These are phyloP conservation scores for Glyphotaelius pellucidus DNA, from an alignment of 2,888 invertebrate species.

Conservation along the genomic window DNA sequence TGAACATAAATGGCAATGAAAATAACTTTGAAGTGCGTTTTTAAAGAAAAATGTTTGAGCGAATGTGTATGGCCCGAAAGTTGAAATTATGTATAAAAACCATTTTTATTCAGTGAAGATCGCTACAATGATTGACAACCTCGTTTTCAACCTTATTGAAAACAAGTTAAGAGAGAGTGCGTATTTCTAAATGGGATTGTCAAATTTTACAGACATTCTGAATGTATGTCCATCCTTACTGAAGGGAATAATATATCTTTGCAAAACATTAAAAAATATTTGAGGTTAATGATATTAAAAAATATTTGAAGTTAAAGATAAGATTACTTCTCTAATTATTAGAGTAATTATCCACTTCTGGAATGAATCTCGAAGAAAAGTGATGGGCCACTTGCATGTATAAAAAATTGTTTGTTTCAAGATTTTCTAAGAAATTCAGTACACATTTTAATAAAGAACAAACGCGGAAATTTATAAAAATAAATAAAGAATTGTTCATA, in stretches of 20 bases:
- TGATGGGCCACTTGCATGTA: neutral
- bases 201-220: neutral
- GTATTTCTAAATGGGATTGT: neutral
- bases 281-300: neutral
- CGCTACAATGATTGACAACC: neutral
- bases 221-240: neutral
- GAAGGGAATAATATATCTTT: neutral
- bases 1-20: neutral
- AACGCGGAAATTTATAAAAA: neutral
- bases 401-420: neutral
- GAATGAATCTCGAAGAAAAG: neutral
- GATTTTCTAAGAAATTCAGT: neutral
- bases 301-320: neutral
- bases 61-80: neutral
- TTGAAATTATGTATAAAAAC: neutral
- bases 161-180: neutral
- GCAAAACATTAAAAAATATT: neutral
- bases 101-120: neutral
- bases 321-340: neutral
- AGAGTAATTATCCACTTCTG: neutral
- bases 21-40: neutral
- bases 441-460: neutral
- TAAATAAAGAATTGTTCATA: too few relatives aligned
- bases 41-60: neutral
- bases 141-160: neutral